Evolutionary conservation across 2,113 vertebrate species (phyloP).

Genomic region (Orycteropus afer): DNA sequence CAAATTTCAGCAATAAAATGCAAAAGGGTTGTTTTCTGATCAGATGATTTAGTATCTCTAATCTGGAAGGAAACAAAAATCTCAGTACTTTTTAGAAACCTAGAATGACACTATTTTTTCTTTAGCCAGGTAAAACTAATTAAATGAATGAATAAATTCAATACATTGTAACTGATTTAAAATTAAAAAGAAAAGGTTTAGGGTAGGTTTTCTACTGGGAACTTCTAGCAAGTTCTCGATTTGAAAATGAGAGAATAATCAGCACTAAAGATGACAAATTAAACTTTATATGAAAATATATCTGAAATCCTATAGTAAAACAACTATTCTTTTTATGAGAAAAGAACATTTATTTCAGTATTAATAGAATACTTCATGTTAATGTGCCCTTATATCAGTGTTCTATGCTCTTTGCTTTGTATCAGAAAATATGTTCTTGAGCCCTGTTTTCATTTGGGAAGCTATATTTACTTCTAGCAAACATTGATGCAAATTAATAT

Average conservation of each 20-base stretch:
- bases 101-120: neutral
- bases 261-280: neutral
- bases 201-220: neutral
- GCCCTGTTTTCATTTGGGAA: constrained; percentile 4
- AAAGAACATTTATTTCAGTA: constrained; percentile 1
- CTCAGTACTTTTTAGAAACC: neutral
- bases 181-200: neutral
- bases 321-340: constrained; percentile 22
- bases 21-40: constrained; percentile 94
- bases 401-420: constrained; percentile 7
- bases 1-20: constrained; percentile 96
- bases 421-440: constrained; percentile 16
- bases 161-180: neutral
- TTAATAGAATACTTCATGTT: neutral
- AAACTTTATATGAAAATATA: neutral
- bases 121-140: neutral
- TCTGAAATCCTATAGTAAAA: constrained; percentile 51
- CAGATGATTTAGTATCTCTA: constrained; percentile 95
- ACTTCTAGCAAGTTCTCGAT: neutral
- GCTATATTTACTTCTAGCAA: neutral
- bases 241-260: constrained; percentile 15
- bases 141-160: neutral
- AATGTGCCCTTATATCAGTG: neutral
- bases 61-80: constrained; percentile 86
- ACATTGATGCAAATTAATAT: neutral